These are phyloP conservation scores for Mythimna lalbum DNA, from an alignment of 2,888 invertebrate species.

Conservation along the genomic window DNA sequence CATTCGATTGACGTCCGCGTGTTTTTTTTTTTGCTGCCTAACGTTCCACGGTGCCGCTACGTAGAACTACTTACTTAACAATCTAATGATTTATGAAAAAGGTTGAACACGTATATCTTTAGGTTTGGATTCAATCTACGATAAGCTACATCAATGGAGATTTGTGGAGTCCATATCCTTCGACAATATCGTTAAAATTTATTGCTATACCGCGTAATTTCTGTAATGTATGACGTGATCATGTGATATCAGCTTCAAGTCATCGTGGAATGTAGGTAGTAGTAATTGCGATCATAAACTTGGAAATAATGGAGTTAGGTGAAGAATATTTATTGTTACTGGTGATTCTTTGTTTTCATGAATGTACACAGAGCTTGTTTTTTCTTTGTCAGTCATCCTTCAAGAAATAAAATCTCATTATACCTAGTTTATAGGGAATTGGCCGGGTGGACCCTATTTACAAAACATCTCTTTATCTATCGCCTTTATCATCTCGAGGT, in stretches of 20 bases:
- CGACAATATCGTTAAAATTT: constrained; percentile 69
- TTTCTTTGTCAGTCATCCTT: neutral
- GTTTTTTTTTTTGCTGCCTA: constrained; percentile 12
- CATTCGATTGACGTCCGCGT: constrained; percentile 38
- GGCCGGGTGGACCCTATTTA: neutral
- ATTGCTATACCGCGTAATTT: constrained; percentile 60
- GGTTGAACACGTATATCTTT: constrained; percentile 32
- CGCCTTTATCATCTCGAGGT: neutral
- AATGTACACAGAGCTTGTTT: neutral
- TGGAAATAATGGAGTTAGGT: constrained; percentile 12
- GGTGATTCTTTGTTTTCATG: neutral
- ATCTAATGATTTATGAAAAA: constrained; percentile 30
- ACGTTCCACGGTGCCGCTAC: neutral
- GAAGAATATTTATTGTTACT: constrained; percentile 13
- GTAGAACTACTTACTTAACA: constrained; percentile 3
- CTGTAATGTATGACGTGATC: constrained; percentile 45
- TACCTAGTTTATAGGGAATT: too few relatives aligned
- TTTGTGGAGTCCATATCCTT: constrained; percentile 68
- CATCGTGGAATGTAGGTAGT: constrained; percentile 31
- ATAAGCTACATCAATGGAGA: constrained; percentile 72
- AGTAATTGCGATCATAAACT: constrained; percentile 31
- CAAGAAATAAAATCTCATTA: too few relatives aligned
- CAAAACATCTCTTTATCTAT: neutral
- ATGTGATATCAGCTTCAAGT: constrained; percentile 40
- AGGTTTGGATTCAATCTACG: constrained; percentile 65